Conservation (phyloP, 2,113 vertebrate species). For the Takifugu flavidus region DNA sequence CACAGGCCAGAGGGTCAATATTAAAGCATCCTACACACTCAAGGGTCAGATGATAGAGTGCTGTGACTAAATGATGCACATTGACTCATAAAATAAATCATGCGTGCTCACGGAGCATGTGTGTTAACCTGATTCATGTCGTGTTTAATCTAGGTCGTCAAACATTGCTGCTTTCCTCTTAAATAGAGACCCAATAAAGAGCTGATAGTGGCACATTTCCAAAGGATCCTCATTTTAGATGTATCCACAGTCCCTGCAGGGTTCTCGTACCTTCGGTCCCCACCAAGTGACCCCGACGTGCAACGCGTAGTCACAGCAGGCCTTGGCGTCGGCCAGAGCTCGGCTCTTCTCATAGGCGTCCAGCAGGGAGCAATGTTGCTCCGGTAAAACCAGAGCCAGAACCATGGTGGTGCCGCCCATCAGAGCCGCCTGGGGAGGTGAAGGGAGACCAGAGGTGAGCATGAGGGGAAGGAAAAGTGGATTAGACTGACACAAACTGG, state of each 20-base stretch:
- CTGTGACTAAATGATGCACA: conserved; percentile 16
- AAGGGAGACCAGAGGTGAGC: conserved; percentile 11
- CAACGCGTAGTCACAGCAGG: conserved; percentile 94
- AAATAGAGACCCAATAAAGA: background rate
- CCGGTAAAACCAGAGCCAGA: conserved; percentile 87
- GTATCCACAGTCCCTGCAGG: background rate
- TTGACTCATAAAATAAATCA: conserved; percentile 53
- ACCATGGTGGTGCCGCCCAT: conserved; percentile 96
- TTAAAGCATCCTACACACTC: background rate
- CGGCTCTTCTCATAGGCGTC: conserved; percentile 90
- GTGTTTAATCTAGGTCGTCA: conserved; percentile 54
- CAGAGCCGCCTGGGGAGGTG: conserved; percentile 82
- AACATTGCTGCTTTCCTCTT: conserved; percentile 32
- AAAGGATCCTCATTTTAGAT: background rate
- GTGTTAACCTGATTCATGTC: conserved; percentile 47
- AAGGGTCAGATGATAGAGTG: conserved; percentile 8
- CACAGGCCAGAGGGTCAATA: background rate
- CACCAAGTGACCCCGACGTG: conserved; percentile 96
- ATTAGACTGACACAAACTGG: background rate
- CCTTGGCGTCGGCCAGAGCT: conserved; percentile 85
- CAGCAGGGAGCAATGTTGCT: conserved; percentile 90
- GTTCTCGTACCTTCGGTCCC: conserved; percentile 85
- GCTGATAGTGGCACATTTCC: background rate
- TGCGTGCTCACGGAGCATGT: conserved; percentile 57
- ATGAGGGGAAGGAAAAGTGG: background rate